A percentile compares a stretch with the other conserved stretches of the same genome.
These are phyloP conservation scores for Muscicapa adusta DNA, from an alignment of 2,113 vertebrate genomes.

Conservation along the genomic window DNA sequence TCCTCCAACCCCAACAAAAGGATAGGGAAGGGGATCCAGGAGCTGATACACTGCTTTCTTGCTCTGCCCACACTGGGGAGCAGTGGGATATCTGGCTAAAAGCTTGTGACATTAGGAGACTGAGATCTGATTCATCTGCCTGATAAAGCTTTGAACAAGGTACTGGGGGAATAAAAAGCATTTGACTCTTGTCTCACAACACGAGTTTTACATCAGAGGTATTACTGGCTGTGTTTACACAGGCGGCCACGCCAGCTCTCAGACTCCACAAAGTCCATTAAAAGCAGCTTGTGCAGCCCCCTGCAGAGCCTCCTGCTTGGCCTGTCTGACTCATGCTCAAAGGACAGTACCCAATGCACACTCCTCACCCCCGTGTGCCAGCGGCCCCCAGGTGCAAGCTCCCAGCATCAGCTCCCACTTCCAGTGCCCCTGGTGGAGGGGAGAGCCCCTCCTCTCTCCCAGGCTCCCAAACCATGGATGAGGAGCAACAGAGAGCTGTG, in stretches of 20 bases:
- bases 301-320: not conserved
- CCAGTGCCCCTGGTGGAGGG: accelerated
- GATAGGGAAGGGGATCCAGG: not conserved
- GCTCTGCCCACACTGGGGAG: not conserved
- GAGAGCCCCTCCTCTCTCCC: not conserved
- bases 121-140: not conserved
- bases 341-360: accelerated
- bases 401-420: not conserved
- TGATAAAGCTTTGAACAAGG: constrained; percentile 43
- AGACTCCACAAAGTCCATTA: not conserved
- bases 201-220: not conserved
- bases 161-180: not conserved
- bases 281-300: not conserved
- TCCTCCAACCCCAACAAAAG: not conserved
- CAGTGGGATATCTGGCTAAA: not conserved
- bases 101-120: not conserved
- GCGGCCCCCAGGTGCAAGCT: not conserved
- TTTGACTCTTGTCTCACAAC: constrained; percentile 1
- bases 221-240: constrained; percentile 18
- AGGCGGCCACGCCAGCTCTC: not conserved
- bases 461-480: not conserved
- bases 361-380: not conserved
- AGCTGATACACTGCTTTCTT: not conserved
- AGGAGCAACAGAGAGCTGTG: not conserved
- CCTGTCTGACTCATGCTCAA: accelerated